Evolutionary conservation across 2,888 invertebrate genomes (phyloP), one percentile per base, ranked within the genome.

Genomic region (Altica lythri): DNA sequence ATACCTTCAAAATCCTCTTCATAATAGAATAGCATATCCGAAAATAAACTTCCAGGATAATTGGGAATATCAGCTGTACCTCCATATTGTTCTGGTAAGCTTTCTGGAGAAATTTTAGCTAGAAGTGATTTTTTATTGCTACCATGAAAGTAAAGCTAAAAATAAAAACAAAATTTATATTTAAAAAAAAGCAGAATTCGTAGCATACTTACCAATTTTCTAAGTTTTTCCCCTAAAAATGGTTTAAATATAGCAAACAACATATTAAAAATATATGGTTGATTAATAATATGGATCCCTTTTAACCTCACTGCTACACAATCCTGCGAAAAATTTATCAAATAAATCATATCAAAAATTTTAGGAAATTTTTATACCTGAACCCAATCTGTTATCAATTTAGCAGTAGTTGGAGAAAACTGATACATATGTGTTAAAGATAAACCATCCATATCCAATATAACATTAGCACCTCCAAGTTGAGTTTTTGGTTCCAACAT

Each of bases 201-300:
- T n/a, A n/a, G n/a, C n/a, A 30, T 47, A 74, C 81, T 78, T 75
- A 87, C 86, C 69, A 93, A 82, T 55, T 86, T 86, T 43, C 87
- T 83, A 13, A 92, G 77, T 77, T 93, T 94, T 70, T 92, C 90
- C 60, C 88, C 81, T 63, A 95, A 78, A 72, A 95, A 94, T 0
- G 94, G 95, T 72, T 92, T 92, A 75, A 95, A 89, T 49, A 95
- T 81, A 5, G 89, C 85, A 68, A 89, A 94, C 2, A 91, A 79
- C 83, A 92, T 86, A 70, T 91, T 92, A 77, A 95, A 94, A 56
- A 93, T 81, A 61, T 83, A 85, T 0, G 94, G 90, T 71, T 95
- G 93, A 72, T 92, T 92, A n/a, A 95, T 80, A 43, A 94, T 81
- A 71, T 95, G 94, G 2, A 95, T 85, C 0, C 85, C 91, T 75